These are phyloP conservation scores for Caenorhabditis japonica DNA, from an alignment of 2,888 invertebrate genomes.

Conservation along the genomic window DNA sequence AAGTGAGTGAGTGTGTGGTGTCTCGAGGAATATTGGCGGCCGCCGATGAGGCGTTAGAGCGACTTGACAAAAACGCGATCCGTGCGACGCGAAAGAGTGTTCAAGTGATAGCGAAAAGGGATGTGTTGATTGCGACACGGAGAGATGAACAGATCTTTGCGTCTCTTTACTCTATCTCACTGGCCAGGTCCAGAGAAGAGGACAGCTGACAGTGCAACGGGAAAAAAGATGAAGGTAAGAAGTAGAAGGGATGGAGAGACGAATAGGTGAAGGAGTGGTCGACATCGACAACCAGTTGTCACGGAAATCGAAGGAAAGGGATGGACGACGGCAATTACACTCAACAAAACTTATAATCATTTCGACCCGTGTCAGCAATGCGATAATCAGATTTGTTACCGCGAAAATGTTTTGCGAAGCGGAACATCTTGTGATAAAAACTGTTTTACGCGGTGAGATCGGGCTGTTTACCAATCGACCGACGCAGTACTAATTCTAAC, in stretches of 20 bases:
- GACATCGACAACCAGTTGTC: constrained; percentile 44
- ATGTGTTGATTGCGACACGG: constrained; percentile 39
- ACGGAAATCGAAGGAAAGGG: constrained; percentile 14
- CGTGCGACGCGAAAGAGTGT: constrained; percentile 37
- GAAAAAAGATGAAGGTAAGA: constrained; percentile 8
- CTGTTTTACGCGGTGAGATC: too few species aligned
- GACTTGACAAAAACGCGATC: constrained; percentile 49
- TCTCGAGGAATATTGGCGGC: constrained; percentile 42
- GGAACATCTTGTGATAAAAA: constrained; percentile 1
- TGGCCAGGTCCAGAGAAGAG: constrained; percentile 21
- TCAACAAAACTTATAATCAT: constrained; percentile 42
- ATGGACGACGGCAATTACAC: constrained; percentile 26
- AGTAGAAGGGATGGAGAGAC: neutral
- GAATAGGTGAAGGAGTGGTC: constrained; percentile 27
- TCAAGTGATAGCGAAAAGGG: constrained; percentile 47
- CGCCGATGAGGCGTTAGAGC: constrained; percentile 42
- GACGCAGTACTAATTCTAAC: too few species aligned
- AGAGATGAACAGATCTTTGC: constrained; percentile 18
- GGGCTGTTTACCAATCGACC: too few species aligned
- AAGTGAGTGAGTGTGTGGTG: constrained; percentile 26
- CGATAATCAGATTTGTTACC: constrained; percentile 43
- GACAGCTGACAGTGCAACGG: constrained; percentile 43
- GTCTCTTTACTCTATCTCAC: constrained; percentile 17
- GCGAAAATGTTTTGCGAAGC: constrained; percentile 10
- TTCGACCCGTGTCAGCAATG: constrained; percentile 26